Base-by-base conservation (phyloP, 2,797 vertebrate species). In the Labeo calbasu region DNA sequence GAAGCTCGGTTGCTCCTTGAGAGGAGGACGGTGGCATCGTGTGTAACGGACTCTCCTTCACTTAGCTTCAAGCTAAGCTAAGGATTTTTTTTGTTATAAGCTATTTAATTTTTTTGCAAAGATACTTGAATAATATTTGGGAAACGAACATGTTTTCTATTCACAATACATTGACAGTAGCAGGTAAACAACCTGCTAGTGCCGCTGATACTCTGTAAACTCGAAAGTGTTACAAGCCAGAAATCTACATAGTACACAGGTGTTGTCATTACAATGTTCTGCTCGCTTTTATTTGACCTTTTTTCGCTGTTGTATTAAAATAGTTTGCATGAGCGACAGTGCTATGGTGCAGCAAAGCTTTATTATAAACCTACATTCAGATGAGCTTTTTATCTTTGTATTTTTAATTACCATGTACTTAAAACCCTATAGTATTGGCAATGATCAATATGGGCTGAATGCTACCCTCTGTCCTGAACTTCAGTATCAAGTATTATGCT, bases 41-140 rank as follows among this genome's bases (percentile, higher is more conserved):
- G 88, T 88, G 86, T 88, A 87, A 91, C 84, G 81, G 90, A 92
- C 89, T 91, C 87, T 66, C 80, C 88, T 88, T 88, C 82, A 19
- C 85, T 89, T 84, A 88, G 88, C 91, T 90, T 89, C 84, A 68
- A 85, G 87, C 92, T 90, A 91, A 82, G 90, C 89, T 87, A 89
- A 91, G 91, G 89, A 53, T 91, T 91, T 90, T 89, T 93, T 93
- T 93, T 91, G 90, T 92, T 93, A 94, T 95, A 95, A 95, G 94
- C 94, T 95, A 95, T 94, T 94, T 90, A 90, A 91, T 90, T 87
- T 65, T 93, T 91, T 92, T 93, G 90, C 91, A 93, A 92, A 91
- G 90, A 93, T 90, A 95, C 95, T 95, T 95, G 94, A 95, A 95
- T 95, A 91, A 94, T 93, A 90, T 93, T 94, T 91, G 89, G 90